Evolutionary conservation across 2,888 invertebrate genomes (phyloP).

Genomic region (Liopterus haemorrhoidalis): DNA sequence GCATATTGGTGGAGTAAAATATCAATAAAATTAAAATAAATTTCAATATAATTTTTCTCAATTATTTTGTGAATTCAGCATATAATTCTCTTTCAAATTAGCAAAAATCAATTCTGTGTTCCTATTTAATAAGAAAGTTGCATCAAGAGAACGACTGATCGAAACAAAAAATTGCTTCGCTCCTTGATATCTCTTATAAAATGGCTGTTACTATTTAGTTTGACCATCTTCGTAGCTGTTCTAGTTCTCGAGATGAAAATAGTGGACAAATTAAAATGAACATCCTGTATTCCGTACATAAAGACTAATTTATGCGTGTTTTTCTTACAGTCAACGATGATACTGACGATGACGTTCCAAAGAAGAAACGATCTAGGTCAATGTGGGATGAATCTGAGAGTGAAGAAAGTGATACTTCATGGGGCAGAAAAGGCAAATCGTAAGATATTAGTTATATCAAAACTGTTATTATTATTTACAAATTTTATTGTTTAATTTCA

Average conservation of each 20-base stretch:
- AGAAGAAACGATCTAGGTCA: conserved; percentile 53
- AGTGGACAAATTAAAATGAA: conserved; percentile 39
- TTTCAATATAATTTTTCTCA: conserved; percentile 8
- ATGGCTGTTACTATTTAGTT: too few species aligned
- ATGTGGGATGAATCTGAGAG: conserved; percentile 56
- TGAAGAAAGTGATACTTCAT: conserved; percentile 56
- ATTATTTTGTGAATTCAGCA: conserved; percentile 13
- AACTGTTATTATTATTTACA: neutral
- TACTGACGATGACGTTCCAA: conserved; percentile 50
- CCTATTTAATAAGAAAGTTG: neutral
- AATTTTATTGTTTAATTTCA: conserved; percentile 9
- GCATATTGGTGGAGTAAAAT: conserved; percentile 3
- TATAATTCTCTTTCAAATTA: neutral
- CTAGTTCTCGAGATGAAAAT: conserved; percentile 37
- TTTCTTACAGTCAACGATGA: conserved; percentile 52
- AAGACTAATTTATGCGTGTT: conserved; percentile 9
- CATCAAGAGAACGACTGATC: too few species aligned
- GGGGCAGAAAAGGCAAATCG: conserved; percentile 50
- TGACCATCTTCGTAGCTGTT: neutral
- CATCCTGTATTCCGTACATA: conserved; percentile 38
- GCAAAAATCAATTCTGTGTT: neutral
- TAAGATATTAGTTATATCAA: conserved; percentile 28
- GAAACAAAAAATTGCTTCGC: too few species aligned
- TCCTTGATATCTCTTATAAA: too few species aligned
- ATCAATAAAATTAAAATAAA: conserved; percentile 6